Base-by-base conservation (phyloP, 2,888 invertebrate genomes). In the Chouioia cunea region DNA sequence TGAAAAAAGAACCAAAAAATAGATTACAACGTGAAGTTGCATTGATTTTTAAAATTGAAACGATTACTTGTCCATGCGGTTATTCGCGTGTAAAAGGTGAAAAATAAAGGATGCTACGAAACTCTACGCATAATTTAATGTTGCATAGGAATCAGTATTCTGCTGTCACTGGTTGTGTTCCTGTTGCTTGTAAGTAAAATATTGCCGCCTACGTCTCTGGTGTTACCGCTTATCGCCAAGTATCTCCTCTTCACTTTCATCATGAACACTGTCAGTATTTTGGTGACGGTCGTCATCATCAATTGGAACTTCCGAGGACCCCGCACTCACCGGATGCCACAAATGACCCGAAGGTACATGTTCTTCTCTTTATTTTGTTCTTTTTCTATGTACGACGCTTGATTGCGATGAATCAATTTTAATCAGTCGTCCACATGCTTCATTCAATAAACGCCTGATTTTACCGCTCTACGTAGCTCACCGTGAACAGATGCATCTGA, bases 231-330 rank as follows among this genome's bases (percentile, higher is more conserved):
- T 73, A 99, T 99, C 82, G 98, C 99, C 86, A 99, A 99, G 88
- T 99, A 99, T 88, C 91, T 99, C 77, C 90, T 99, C 60, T 99
- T 99, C 88, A 99, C 99, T 69, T 99, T 99, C 88, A 97, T 99
- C 81, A 98, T 99, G 98, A 99, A 99, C 88, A 99, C 99, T 75
- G 96, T 99, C 83, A 97, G 98, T 89, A 99, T 99, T 87, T 90
- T 99, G 80, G 96, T 99, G 68, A 99, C 98, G 52, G 99, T 99
- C 76, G 93, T 99, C 84, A 98, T 99, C 85, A 99, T 99, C 85
- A 99, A 99, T 87, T 97, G 97, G 94, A 99, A 99, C 87, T 99
- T 99, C 89, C 91, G 99, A 87, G 97, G 96, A 53, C 99, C 96
- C 64, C 91, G 96, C 80, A 99, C 99, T 50, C 98, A 99, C 87